Evolutionary conservation across 2,113 vertebrate species (phyloP).

Genomic region (Coptodon rendalli): DNA sequence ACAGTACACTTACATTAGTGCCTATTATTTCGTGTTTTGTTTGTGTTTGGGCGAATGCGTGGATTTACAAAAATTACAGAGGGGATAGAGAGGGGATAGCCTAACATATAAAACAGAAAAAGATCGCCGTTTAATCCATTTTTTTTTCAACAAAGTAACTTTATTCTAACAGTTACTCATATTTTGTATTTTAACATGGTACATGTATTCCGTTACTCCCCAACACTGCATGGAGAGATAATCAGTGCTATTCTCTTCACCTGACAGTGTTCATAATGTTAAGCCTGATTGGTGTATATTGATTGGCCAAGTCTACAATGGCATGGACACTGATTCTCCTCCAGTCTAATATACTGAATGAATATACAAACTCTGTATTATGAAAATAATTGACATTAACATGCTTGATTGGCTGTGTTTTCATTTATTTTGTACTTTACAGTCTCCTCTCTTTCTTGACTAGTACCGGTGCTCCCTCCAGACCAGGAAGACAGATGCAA

Average conservation of each 20-base stretch:
- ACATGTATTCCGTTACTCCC: background rate
- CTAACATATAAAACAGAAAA: background rate
- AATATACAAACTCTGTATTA: background rate
- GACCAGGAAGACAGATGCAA: constrained; percentile 15
- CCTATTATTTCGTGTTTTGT: background rate
- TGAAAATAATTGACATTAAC: background rate
- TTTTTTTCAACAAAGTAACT: background rate
- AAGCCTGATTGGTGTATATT: background rate
- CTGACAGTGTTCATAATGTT: background rate
- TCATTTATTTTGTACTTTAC: background rate
- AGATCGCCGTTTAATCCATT: fast-evolving
- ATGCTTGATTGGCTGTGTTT: background rate
- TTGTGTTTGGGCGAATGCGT: background rate
- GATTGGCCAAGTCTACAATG: background rate
- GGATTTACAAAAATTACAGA: background rate
- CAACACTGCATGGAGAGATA: background rate
- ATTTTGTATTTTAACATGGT: background rate
- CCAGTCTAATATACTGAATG: background rate
- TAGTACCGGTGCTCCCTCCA: background rate
- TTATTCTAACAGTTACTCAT: background rate
- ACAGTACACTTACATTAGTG: background rate
- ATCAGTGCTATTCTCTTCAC: background rate
- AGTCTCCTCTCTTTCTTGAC: background rate
- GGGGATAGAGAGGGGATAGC: background rate
- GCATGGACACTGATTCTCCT: background rate